Percentiles rank a stretch among this genome's conserved stretches.
These are phyloP conservation scores for Crocidura indochinensis DNA, from an alignment of 2,797 vertebrate genomes.

Conservation along the genomic window DNA sequence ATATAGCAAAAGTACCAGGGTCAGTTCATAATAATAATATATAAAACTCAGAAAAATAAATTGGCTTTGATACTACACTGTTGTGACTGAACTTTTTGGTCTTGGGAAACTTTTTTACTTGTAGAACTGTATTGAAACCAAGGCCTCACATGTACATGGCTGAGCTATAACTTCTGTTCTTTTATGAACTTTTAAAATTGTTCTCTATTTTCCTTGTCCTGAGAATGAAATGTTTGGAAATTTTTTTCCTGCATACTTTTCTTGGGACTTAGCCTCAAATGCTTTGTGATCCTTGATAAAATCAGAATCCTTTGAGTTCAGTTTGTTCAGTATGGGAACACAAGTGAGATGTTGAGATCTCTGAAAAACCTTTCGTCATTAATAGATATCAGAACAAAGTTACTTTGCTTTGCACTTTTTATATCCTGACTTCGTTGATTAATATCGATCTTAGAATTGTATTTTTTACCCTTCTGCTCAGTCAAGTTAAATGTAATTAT, in stretches of 20 bases:
- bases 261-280: not conserved
- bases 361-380: not conserved
- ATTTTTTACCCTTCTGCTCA: conserved; percentile 14
- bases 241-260: not conserved
- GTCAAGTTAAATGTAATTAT: conserved; percentile 48
- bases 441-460: conserved; percentile 37
- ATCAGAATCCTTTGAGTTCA: conserved; percentile 17
- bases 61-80: not conserved
- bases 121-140: too few species aligned
- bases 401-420: not conserved
- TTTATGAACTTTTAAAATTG: not conserved
- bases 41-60: conserved; percentile 44
- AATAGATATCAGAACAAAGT: conserved; percentile 24
- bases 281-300: not conserved
- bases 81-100: conserved; percentile 8
- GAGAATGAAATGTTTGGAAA: conserved; percentile 1
- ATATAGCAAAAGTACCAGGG: conserved; percentile 20
- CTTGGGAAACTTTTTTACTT: not conserved
- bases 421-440: conserved; percentile 36
- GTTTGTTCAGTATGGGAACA: not conserved
- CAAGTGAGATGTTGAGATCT: conserved; percentile 1
- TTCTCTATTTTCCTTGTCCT: not conserved
- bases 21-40: conserved; percentile 26
- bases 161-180: not conserved
- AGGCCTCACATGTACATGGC: too few species aligned